These are phyloP conservation scores for Melipona quadrifasciata DNA, from an alignment of 1,140 invertebrate genomes.

Conservation along the genomic window DNA sequence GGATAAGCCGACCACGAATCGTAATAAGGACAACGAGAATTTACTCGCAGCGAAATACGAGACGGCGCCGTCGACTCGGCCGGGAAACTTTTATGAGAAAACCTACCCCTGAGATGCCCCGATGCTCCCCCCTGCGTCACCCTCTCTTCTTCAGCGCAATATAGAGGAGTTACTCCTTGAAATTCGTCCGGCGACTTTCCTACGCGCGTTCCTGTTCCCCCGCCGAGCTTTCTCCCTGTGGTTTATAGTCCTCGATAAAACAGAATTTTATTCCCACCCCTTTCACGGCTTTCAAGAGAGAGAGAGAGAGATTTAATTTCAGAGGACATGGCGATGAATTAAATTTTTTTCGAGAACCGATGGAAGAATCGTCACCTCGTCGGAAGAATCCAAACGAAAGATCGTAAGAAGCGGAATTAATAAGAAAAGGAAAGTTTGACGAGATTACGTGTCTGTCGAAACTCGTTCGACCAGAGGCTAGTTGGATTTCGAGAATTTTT, in stretches of 20 bases:
- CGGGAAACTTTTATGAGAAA: slow-evolving; percentile 41
- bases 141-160: fast-evolving
- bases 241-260: neutral
- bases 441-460: neutral
- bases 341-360: too few species aligned
- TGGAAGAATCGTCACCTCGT: neutral
- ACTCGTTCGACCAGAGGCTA: neutral
- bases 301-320: neutral
- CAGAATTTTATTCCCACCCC: neutral
- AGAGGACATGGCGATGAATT: neutral
- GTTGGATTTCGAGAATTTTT: neutral
- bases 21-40: slow-evolving; percentile 71
- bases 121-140: neutral
- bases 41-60: slow-evolving; percentile 61
- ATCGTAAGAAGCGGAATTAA: neutral
- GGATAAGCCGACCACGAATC: slow-evolving; percentile 66
- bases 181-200: slow-evolving; percentile 7
- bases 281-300: neutral
- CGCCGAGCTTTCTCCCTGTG: neutral
- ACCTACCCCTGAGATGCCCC: neutral
- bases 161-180: neutral
- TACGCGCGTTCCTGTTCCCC: neutral
- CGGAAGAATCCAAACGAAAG: too few species aligned
- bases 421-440: too few species aligned
- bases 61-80: slow-evolving; percentile 20